Percentiles rank a stretch among this genome's conserved stretches.
phyloP scores from a whole-genome alignment of 2,113 vertebrate species.

The Otolemur garnettii region DNA sequence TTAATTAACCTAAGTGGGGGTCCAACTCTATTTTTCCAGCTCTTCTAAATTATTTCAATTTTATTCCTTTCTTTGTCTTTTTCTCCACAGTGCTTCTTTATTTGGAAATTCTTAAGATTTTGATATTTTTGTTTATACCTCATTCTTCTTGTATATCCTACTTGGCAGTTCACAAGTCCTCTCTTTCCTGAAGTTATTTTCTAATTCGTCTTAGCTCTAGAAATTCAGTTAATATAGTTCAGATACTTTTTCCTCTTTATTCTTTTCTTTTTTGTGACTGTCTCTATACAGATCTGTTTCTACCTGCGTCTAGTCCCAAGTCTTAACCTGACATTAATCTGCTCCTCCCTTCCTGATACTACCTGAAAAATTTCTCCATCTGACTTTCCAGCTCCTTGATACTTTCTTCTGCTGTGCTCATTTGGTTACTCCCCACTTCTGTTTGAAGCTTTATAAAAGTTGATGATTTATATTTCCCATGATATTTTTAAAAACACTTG shows the following conservation, averaged over 20 bases:
- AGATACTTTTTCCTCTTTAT: not conserved
- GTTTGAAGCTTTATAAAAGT: not conserved
- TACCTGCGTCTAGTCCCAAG: not conserved
- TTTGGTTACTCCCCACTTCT: not conserved
- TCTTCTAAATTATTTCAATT: no score
- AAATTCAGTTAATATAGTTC: not conserved
- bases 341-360: not conserved
- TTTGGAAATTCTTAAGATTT: conserved; percentile 11
- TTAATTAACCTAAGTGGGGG: no score
- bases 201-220: not conserved
- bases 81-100: not conserved
- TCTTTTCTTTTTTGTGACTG: not conserved
- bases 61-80: not conserved
- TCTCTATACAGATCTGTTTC: not conserved
- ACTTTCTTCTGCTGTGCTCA: not conserved
- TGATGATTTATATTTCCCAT: not conserved
- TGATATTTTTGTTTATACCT: not conserved
- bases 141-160: not conserved
- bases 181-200: not conserved
- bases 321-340: not conserved
- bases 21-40: no score
- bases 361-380: not conserved
- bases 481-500: not conserved
- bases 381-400: not conserved
- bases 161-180: not conserved